These are phyloP conservation scores for Horisme vitalbata DNA, from an alignment of 2,888 invertebrate genomes.

Conservation along the genomic window DNA sequence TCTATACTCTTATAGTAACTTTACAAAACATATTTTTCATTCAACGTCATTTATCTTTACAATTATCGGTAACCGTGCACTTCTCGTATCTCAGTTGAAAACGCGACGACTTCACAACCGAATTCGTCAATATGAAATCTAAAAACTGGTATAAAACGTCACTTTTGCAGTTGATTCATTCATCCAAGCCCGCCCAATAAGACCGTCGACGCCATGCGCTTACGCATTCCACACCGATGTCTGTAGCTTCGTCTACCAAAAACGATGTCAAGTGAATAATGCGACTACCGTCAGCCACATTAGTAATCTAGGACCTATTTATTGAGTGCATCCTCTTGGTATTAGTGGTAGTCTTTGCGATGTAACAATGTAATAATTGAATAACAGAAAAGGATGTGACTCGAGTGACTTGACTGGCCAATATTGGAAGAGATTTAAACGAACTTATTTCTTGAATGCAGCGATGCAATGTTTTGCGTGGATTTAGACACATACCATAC, in stretches of 20 bases:
- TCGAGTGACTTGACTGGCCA: too few species aligned
- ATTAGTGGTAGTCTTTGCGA: conserved; percentile 5
- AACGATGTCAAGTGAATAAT: conserved; percentile 42
- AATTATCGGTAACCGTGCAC: too few species aligned
- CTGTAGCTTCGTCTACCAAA: conserved; percentile 55
- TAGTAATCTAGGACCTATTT: conserved; percentile 31
- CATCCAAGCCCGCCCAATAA: conserved; percentile 45
- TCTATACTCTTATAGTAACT: too few species aligned
- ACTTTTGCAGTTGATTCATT: conserved; percentile 61
- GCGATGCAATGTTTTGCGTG: too few species aligned
- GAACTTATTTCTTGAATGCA: too few species aligned
- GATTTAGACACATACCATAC: too few species aligned
- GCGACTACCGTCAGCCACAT: conserved; percentile 24
- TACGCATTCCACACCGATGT: conserved; percentile 59
- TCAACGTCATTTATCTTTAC: too few species aligned
- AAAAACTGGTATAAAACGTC: conserved; percentile 72
- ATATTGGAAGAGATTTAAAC: too few species aligned
- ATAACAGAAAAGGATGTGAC: not conserved
- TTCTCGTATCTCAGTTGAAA: too few species aligned
- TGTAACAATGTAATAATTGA: not conserved
- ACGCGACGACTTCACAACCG: not conserved
- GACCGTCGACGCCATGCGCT: conserved; percentile 47
- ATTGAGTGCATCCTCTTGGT: conserved; percentile 31
- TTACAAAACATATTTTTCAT: too few species aligned
- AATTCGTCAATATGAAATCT: not conserved